These are phyloP conservation scores for Hystrix cristata DNA, from an alignment of 2,113 vertebrate genomes.

Conservation along the genomic window DNA sequence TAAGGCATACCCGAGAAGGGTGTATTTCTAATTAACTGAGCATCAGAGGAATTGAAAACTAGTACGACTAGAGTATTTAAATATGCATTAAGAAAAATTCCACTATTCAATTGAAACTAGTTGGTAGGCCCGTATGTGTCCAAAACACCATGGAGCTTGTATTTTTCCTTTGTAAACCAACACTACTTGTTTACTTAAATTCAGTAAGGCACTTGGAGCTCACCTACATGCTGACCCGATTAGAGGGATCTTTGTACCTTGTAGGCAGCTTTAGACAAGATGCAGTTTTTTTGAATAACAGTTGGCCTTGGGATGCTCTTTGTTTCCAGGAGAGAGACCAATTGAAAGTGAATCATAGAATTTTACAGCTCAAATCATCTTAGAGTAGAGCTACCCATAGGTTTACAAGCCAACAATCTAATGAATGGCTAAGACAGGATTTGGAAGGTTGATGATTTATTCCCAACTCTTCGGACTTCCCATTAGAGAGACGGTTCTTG, in stretches of 20 bases:
- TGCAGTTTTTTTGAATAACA: neutral
- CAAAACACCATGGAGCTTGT: constrained; percentile 60
- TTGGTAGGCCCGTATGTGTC: constrained; percentile 27
- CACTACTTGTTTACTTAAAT: constrained; percentile 54
- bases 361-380: constrained; percentile 26
- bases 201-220: constrained; percentile 53
- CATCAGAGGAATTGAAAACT: constrained; percentile 38
- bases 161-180: constrained; percentile 80
- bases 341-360: neutral
- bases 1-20: constrained; percentile 65
- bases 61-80: constrained; percentile 49
- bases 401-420: neutral
- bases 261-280: neutral
- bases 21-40: constrained; percentile 34
- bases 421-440: neutral
- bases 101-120: constrained; percentile 58
- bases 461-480: constrained; percentile 31
- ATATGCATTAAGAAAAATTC: constrained; percentile 78
- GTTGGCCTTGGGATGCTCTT: neutral
- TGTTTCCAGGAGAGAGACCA: constrained; percentile 19
- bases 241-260: constrained; percentile 53
- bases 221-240: constrained; percentile 56
- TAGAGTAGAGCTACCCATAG: neutral
- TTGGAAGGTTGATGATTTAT: constrained; percentile 31
- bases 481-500: neutral